Conservation (phyloP, 2,888 invertebrate genomes). For the Lepidocyrtinus sp. region DNA sequence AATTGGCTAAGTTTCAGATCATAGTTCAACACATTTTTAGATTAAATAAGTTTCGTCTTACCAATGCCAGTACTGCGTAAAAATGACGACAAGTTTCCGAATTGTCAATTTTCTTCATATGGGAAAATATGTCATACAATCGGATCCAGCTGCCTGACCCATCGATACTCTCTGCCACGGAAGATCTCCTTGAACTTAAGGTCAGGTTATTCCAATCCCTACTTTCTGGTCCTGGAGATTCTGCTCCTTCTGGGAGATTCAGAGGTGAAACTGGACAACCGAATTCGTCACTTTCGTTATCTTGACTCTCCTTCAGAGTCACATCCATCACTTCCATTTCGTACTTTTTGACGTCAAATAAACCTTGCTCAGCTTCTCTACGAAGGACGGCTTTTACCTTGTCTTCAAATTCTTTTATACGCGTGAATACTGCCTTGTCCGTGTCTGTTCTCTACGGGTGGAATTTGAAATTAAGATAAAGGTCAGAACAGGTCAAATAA, state of each 20-base stretch:
- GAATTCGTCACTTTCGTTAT: constrained; percentile 37
- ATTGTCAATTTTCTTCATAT: constrained; percentile 67
- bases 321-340: constrained; percentile 68
- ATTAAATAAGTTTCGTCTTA: too few relatives aligned
- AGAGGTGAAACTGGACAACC: constrained; percentile 44
- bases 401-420: constrained; percentile 67
- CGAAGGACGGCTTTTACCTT: constrained; percentile 66
- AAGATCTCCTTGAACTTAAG: constrained; percentile 45
- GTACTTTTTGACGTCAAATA: constrained; percentile 68
- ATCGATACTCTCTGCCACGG: constrained; percentile 52
- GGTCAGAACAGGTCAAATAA: not conserved
- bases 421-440: constrained; percentile 51
- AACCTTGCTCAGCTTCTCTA: constrained; percentile 66
- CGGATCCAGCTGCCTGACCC: constrained; percentile 65
- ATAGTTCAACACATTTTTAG: too few relatives aligned
- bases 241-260: constrained; percentile 12
- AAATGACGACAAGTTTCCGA: constrained; percentile 68
- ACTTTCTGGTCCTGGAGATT: constrained; percentile 28
- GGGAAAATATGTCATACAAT: constrained; percentile 63
- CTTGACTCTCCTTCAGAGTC: constrained; percentile 56
- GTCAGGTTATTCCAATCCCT: constrained; percentile 7
- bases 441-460: constrained; percentile 29
- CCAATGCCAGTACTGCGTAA: constrained; percentile 69
- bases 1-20: too few relatives aligned
- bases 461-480: constrained; percentile 1